Evolutionary conservation across 2,113 vertebrate genomes (phyloP).

Genomic region (Ceyx cyanopectus): DNA sequence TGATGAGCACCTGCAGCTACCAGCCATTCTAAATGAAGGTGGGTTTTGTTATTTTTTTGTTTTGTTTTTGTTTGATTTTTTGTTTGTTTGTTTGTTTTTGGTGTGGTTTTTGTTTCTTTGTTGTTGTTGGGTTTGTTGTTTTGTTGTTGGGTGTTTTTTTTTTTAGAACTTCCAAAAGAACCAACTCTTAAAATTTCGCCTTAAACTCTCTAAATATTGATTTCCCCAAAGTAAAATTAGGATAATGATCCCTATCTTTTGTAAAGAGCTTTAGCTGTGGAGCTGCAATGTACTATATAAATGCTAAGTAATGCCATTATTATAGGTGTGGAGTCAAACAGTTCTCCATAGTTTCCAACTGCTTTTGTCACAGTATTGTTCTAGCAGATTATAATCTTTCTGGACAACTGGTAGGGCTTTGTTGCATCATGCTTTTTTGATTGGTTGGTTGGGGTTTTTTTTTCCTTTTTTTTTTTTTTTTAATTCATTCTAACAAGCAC

Average conservation of each 20-base stretch:
- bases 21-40: background rate
- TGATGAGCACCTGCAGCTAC: background rate
- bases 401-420: background rate
- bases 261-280: background rate
- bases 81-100: no score
- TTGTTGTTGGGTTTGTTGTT: no score
- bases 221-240: conserved; percentile 29
- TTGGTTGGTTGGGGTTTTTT: background rate
- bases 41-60: no score
- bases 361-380: background rate
- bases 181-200: conserved; percentile 27
- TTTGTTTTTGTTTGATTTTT: no score
- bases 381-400: background rate
- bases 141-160: background rate
- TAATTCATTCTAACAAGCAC: background rate
- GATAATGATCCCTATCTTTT: conserved; percentile 31
- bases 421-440: background rate
- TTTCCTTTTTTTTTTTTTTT: background rate
- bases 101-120: no score
- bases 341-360: background rate
- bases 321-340: conserved; percentile 1
- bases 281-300: background rate
- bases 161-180: background rate
- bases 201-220: background rate
- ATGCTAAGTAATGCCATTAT: conserved; percentile 5